Conservation (phyloP, 1,140 invertebrate genomes). For the Frieseomelitta varia region DNA sequence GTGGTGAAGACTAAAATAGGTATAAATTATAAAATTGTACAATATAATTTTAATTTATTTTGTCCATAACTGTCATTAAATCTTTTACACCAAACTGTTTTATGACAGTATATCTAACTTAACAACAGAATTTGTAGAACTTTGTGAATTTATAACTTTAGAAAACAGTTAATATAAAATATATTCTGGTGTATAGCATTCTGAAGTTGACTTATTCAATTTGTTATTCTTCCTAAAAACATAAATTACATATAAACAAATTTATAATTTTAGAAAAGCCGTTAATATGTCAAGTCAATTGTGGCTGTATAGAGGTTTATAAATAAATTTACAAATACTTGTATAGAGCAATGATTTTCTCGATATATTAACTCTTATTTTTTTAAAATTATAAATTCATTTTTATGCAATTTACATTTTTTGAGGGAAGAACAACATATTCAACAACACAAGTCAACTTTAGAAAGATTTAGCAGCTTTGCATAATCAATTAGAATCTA, state of each 20-base stretch:
- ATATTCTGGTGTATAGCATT: no score
- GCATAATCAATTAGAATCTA: slow-evolving; percentile 52
- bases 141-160: slow-evolving; percentile 51
- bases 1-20: background rate
- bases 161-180: background rate
- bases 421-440: background rate
- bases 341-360: no score
- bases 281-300: slow-evolving; percentile 29
- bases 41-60: background rate
- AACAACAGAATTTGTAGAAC: slow-evolving; percentile 43
- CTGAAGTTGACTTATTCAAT: no score
- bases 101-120: slow-evolving; percentile 35
- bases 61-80: background rate
- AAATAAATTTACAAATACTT: background rate
- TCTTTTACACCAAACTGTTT: slow-evolving; percentile 41
- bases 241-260: no score
- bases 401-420: background rate
- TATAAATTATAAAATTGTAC: background rate
- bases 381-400: no score
- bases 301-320: background rate
- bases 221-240: no score
- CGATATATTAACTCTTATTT: no score
- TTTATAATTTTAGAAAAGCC: slow-evolving; percentile 19
- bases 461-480: slow-evolving; percentile 35
- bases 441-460: background rate